A percentile compares a stretch with the other conserved stretches of the same genome.
Evolutionary conservation across 2,797 vertebrate genomes (phyloP).

Genomic region (Lerista edwardsae): DNA sequence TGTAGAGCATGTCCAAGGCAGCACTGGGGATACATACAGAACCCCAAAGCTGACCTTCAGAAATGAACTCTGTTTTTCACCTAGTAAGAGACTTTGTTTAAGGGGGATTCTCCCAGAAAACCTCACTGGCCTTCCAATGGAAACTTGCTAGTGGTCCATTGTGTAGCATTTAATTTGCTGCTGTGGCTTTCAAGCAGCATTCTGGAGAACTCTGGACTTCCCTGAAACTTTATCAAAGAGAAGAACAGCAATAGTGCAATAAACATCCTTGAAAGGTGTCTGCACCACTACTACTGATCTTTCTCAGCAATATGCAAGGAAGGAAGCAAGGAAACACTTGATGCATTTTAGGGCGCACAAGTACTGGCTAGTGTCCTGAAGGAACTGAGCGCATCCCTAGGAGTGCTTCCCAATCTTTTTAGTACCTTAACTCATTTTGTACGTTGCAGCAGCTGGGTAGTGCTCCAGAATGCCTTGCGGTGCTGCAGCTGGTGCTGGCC

Average conservation of each 20-base stretch:
- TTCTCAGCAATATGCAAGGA: too few relatives aligned
- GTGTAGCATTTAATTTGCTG: neutral
- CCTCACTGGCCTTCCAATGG: too few relatives aligned
- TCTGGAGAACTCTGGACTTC: neutral
- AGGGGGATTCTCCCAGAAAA: neutral
- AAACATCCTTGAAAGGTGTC: too few relatives aligned
- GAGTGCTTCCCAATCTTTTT: too few relatives aligned
- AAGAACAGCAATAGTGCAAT: neutral
- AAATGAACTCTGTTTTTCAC: neutral
- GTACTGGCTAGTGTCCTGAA: too few relatives aligned
- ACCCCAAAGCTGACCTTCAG: neutral
- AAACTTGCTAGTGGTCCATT: neutral
- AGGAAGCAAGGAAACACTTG: neutral
- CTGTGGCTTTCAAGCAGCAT: neutral
- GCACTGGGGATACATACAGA: neutral
- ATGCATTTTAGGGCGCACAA: neutral
- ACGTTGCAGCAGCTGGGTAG: too few relatives aligned
- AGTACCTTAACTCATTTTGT: too few relatives aligned
- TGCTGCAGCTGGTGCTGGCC: too few relatives aligned
- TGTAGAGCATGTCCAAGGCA: neutral
- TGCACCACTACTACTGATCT: neutral
- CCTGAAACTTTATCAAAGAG: neutral
- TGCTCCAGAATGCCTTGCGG: too few relatives aligned
- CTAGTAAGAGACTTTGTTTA: too few relatives aligned
- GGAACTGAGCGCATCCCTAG: neutral